Conservation (phyloP, 2,113 vertebrate genomes). For the Clarias magur region DNA sequence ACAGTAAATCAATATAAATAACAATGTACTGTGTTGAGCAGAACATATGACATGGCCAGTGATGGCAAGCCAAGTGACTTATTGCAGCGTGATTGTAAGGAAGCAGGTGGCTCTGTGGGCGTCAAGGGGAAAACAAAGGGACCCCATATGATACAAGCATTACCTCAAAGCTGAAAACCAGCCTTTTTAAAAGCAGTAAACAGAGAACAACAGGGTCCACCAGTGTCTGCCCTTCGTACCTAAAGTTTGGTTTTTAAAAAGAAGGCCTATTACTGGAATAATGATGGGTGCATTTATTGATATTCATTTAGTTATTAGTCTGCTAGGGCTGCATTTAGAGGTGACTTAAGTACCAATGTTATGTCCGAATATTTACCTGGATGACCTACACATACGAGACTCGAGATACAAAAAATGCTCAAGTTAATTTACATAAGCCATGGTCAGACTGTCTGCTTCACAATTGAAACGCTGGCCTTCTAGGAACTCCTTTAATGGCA, state of each 20-base stretch:
- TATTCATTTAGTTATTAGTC: not conserved
- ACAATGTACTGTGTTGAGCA: not conserved
- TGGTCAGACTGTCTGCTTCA: too few species aligned
- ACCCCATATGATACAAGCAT: constrained; percentile 61
- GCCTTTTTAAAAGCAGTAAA: constrained; percentile 30
- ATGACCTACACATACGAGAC: not conserved
- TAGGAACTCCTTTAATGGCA: too few species aligned
- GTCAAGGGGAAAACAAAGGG: constrained; percentile 59
- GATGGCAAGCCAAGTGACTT: constrained; percentile 55
- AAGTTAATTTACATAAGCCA: not conserved
- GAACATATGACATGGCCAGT: not conserved
- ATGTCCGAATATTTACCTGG: not conserved
- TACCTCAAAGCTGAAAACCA: constrained; percentile 59
- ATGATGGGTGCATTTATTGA: not conserved
- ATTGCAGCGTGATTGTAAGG: constrained; percentile 61
- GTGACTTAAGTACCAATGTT: not conserved
- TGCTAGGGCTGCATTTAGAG: not conserved
- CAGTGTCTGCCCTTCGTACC: constrained; percentile 14
- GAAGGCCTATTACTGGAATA: constrained; percentile 16
- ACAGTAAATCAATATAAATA: not conserved
- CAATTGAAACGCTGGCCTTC: too few species aligned
- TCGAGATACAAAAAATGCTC: not conserved
- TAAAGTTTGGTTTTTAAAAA: constrained; percentile 17
- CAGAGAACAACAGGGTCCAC: constrained; percentile 2
- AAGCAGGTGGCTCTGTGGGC: constrained; percentile 62